These are phyloP conservation scores for Mirounga angustirostris DNA, from an alignment of 2,113 vertebrate genomes.

Conservation along the genomic window DNA sequence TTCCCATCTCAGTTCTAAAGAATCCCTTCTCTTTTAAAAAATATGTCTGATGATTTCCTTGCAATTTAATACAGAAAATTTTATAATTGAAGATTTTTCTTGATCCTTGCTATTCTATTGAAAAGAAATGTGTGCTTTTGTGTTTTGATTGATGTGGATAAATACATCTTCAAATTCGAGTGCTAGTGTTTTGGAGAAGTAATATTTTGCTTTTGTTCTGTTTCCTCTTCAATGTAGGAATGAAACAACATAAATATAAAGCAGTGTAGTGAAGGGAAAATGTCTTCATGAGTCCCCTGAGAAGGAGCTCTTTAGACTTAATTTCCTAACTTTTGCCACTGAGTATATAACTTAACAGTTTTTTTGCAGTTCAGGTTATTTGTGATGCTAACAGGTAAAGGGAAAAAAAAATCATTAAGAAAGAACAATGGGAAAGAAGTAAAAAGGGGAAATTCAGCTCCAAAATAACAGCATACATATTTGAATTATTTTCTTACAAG, in stretches of 20 bases:
- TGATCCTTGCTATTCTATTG: background rate
- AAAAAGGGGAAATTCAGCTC: background rate
- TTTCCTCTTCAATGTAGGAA: slow-evolving; percentile 41
- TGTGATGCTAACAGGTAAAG: slow-evolving; percentile 43
- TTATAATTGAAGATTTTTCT: slow-evolving; percentile 8
- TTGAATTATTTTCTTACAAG: background rate
- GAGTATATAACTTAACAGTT: background rate
- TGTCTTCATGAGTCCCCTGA: slow-evolving; percentile 38
- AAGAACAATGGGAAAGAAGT: background rate
- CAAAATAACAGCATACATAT: background rate
- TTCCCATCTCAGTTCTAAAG: background rate
- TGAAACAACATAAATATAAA: slow-evolving; percentile 61
- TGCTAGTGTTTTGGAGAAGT: slow-evolving; percentile 38
- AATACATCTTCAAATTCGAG: slow-evolving; percentile 27
- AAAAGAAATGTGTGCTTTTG: slow-evolving; percentile 12
- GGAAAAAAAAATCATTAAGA: background rate
- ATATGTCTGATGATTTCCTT: background rate
- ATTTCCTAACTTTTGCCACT: slow-evolving; percentile 54
- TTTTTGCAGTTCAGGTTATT: slow-evolving; percentile 22
- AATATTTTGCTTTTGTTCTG: slow-evolving; percentile 52
- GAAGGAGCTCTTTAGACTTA: slow-evolving; percentile 44
- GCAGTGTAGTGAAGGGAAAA: background rate
- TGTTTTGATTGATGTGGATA: slow-evolving; percentile 42
- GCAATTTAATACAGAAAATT: background rate
- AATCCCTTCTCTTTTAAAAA: background rate